Conservation (phyloP, 2,797 vertebrate species). For the Heteromormyrus szaboi region DNA sequence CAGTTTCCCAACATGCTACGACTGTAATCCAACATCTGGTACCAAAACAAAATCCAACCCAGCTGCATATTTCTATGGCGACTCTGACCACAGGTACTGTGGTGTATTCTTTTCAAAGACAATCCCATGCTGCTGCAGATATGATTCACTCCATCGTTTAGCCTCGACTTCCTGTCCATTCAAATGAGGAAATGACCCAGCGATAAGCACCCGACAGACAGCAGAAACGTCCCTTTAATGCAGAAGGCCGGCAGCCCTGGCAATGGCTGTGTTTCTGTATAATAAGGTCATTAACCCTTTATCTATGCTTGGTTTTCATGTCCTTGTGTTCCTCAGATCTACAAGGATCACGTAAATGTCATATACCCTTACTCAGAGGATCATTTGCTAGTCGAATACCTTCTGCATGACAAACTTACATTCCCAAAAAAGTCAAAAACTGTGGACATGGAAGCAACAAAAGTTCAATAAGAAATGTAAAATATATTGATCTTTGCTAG, state of each 20-base stretch:
- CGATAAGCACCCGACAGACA: not conserved
- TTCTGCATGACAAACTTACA: not conserved
- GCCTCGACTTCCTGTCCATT: not conserved
- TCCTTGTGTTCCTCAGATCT: not conserved
- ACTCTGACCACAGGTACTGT: not conserved
- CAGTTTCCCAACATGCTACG: not conserved
- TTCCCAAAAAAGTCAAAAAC: not conserved
- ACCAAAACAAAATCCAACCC: not conserved
- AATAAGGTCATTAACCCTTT: not conserved
- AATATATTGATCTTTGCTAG: not conserved
- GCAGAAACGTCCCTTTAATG: not conserved
- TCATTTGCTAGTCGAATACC: not conserved
- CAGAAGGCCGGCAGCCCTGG: not conserved
- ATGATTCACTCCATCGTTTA: not conserved
- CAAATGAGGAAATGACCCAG: not conserved
- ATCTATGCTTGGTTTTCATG: not conserved
- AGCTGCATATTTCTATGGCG: not conserved
- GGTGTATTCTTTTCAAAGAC: not conserved
- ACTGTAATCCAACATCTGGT: not conserved
- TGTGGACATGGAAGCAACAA: not conserved
- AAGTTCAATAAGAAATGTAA: not conserved
- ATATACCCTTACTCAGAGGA: not conserved
- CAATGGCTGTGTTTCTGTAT: not conserved
- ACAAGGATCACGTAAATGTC: not conserved
- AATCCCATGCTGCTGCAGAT: not conserved